Evolutionary conservation across 2,888 invertebrate species (phyloP).

Genomic region (Calameuta pallipes): DNA sequence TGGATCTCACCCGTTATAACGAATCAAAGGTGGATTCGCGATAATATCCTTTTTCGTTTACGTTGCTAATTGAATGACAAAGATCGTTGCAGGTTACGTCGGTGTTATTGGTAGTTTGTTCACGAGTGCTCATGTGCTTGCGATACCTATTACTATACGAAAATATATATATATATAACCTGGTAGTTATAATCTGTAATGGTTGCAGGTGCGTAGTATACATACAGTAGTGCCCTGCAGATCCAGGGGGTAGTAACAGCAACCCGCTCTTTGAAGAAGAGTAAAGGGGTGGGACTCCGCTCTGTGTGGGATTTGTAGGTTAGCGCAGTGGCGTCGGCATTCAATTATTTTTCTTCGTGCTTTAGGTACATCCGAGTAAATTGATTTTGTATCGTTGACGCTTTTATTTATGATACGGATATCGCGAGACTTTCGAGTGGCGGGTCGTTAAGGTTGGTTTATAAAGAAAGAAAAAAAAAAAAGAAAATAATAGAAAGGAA

Average conservation of each 20-base stretch:
- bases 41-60: not conserved
- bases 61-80: too few relatives aligned
- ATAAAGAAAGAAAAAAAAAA: not conserved
- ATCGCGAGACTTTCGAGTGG: not conserved
- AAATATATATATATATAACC: too few relatives aligned
- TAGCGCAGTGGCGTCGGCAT: slow-evolving; percentile 34
- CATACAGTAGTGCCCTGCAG: too few relatives aligned
- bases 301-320: slow-evolving; percentile 31
- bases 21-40: not conserved
- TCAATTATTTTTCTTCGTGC: slow-evolving; percentile 12
- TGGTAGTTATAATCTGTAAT: too few relatives aligned
- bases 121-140: too few relatives aligned
- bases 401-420: too few relatives aligned
- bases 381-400: not conserved
- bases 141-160: too few relatives aligned
- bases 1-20: not conserved
- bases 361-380: not conserved
- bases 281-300: not conserved
- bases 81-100: too few relatives aligned
- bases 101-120: too few relatives aligned
- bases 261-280: not conserved
- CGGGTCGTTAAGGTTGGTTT: not conserved
- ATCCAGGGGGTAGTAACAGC: too few relatives aligned
- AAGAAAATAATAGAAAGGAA: too few relatives aligned
- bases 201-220: too few relatives aligned